Conservation (phyloP, 2,113 vertebrate genomes). For the Poeciliopsis turrubarensis region DNA sequence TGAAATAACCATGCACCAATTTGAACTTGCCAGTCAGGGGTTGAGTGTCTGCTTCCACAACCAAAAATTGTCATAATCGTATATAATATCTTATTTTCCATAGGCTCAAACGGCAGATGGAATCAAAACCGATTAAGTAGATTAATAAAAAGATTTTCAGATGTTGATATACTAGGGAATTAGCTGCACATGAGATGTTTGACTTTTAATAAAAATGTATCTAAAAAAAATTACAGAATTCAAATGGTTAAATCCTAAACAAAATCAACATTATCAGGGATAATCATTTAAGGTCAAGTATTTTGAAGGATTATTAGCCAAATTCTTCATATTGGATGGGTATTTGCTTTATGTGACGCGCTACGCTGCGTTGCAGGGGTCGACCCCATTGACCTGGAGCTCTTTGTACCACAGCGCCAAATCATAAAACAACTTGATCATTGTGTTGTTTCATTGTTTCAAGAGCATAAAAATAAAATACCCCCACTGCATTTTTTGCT, state of each 20-base stretch:
- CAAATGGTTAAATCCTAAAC: background rate
- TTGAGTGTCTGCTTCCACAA: too few species aligned
- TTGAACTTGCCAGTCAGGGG: too few species aligned
- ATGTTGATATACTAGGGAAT: background rate
- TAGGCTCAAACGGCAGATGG: too few species aligned
- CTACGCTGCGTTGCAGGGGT: too few species aligned
- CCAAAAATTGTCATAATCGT: too few species aligned
- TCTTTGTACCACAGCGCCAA: background rate
- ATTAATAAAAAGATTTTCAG: background rate
- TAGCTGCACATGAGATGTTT: background rate
- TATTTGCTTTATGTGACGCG: background rate
- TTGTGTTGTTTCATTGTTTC: background rate
- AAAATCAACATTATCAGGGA: background rate
- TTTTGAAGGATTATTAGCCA: background rate
- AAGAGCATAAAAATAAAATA: background rate
- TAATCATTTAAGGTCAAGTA: background rate
- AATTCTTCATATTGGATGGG: too few species aligned
- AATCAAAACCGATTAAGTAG: too few species aligned
- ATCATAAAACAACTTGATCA: background rate
- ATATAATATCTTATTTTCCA: too few species aligned
- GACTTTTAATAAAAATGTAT: background rate
- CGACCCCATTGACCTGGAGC: background rate
- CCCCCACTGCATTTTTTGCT: too few species aligned
- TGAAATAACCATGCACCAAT: too few species aligned
- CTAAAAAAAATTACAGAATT: background rate